These are phyloP conservation scores for Grantiella picta DNA, from an alignment of 2,113 vertebrate genomes.

Conservation along the genomic window DNA sequence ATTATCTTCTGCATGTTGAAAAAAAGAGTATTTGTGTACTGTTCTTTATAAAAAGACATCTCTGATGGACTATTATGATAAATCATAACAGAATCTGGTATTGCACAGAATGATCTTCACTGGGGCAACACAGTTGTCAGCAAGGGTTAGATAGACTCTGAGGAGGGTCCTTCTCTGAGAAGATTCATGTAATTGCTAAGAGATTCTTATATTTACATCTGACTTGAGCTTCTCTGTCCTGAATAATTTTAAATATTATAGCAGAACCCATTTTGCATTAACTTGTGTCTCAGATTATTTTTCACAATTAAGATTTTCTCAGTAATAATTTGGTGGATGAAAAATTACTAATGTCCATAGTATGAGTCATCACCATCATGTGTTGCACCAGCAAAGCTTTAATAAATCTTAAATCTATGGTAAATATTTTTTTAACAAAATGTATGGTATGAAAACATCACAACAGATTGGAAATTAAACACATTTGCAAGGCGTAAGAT, in stretches of 20 bases:
- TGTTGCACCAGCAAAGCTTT: neutral
- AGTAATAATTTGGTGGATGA: neutral
- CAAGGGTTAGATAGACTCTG: neutral
- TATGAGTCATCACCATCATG: neutral
- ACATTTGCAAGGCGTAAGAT: neutral
- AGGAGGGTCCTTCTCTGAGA: neutral
- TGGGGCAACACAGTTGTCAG: neutral
- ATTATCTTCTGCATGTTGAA: neutral
- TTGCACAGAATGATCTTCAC: neutral
- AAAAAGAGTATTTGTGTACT: neutral
- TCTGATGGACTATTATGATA: neutral
- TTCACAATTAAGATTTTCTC: neutral
- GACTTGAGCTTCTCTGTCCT: neutral
- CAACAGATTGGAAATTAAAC: neutral
- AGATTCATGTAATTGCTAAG: neutral
- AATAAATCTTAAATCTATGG: neutral
- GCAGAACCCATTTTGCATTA: neutral
- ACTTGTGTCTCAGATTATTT: neutral
- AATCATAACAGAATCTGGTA: neutral
- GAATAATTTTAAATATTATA: neutral
- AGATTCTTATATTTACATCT: neutral
- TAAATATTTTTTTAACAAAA: neutral
- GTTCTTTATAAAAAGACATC: neutral
- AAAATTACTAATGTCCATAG: neutral
- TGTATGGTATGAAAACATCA: neutral